Conservation (phyloP, 2,113 vertebrate species). For the Narcine bancroftii region DNA sequence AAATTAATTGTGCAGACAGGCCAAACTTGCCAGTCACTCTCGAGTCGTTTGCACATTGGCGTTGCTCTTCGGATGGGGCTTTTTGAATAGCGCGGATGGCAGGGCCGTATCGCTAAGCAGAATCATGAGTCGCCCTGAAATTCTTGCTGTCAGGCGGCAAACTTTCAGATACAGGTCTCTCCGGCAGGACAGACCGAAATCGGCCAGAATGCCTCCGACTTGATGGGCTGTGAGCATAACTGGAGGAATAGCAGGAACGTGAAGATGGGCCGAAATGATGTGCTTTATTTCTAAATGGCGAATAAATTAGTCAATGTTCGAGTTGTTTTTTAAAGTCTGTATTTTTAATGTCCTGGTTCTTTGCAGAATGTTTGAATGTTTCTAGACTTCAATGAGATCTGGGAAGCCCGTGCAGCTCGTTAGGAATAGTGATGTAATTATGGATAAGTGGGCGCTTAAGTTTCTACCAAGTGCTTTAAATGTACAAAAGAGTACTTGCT, state of each 20-base stretch:
- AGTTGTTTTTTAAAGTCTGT: neutral
- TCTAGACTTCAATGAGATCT: neutral
- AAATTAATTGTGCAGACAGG: neutral
- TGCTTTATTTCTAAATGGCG: neutral
- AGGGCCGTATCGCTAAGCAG: neutral
- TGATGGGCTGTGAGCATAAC: neutral
- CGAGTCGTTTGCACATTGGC: neutral
- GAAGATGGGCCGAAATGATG: too few relatives aligned
- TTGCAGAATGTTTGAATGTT: too few relatives aligned
- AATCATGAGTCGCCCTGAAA: too few relatives aligned
- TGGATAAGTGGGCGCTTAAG: neutral
- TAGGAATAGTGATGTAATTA: too few relatives aligned
- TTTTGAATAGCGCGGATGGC: neutral
- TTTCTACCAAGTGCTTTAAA: neutral
- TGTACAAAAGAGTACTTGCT: neutral
- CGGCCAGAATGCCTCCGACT: neutral
- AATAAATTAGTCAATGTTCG: neutral
- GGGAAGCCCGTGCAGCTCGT: too few relatives aligned
- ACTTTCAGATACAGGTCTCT: neutral
- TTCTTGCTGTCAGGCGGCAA: too few relatives aligned
- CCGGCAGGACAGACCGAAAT: neutral
- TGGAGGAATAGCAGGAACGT: neutral
- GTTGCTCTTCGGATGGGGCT: neutral
- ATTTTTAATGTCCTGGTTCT: neutral
- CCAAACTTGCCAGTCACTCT: neutral